Evolutionary conservation across 2,797 vertebrate genomes (phyloP), one percentile per base, ranked within the genome.

Genomic region (Typhlichthys subterraneus): DNA sequence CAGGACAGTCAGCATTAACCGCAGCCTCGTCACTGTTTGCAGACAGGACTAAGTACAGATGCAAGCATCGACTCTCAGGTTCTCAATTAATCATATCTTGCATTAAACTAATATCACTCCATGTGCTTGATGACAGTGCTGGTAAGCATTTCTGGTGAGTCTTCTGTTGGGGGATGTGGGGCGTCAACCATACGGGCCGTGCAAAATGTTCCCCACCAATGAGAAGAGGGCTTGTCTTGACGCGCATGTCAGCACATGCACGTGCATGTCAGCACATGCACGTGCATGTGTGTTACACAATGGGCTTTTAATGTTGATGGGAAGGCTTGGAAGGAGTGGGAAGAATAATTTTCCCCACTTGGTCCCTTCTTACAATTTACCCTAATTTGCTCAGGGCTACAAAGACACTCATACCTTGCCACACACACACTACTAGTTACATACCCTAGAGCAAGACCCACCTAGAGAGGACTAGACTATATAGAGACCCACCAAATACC

Each of bases 51-150:
- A 33, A 1, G 23, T 23, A 23, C 59, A 11, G 75, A 75, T 67
- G 38, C 5, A 42, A 62, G 48, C 63, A 4, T 61, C 63, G 70
- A 76, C 62, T 67, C 70, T 69, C 53, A 4, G 42, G 19, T 57
- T 83, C 70, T 80, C 73, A 80, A 82, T 87, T 77, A 76, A 87
- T 85, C 79, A 80, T 77, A 65, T 7, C 78, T 57, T 61, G 72
- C 73, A 71, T 88, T 83, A 81, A 80, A 75, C 72, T 82, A 82
- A 83, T 80, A 82, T 80, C 67, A 65, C 67, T 73, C 68, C 8
- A 1, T 46, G 73, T 72, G 73, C 67, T 65, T 68, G 65, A 69
- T 75, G 67, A 65, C 63, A 69, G 48, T 19, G 60, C 72, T 67
- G 63, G 69, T 76, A 82, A 79, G 77, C 65, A 63, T 82, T 82